phyloP scores from a whole-genome alignment of 2,888 invertebrate species.

The Tethea ocularis region DNA sequence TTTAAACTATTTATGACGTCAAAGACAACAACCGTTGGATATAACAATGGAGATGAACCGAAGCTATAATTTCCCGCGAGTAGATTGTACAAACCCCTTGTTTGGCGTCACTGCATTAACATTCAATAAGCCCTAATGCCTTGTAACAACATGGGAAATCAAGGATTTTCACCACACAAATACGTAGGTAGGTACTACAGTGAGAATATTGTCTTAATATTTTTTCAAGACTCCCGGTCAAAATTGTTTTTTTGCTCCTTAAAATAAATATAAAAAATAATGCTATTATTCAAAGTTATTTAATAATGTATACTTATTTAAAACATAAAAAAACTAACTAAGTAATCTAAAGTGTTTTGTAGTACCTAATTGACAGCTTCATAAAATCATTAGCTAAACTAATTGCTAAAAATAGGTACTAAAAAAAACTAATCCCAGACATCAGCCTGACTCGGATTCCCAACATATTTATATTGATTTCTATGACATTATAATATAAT shows the following conservation, averaged over 20 bases:
- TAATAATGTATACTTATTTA: not conserved
- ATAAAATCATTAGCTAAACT: not conserved
- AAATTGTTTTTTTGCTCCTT: too few species aligned
- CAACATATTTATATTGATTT: conserved; percentile 11
- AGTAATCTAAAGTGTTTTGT: not conserved
- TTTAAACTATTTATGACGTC: not conserved
- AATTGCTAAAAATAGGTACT: not conserved
- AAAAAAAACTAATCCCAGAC: not conserved
- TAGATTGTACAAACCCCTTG: conserved; percentile 35
- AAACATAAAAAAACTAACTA: not conserved
- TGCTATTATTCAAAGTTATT: not conserved
- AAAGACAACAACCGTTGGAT: conserved; percentile 12
- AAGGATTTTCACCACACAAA: conserved; percentile 19
- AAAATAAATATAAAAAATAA: not conserved
- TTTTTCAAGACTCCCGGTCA: not conserved
- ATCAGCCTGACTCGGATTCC: not conserved
- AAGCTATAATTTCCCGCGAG: conserved; percentile 26
- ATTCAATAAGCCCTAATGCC: conserved; percentile 64
- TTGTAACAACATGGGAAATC: conserved; percentile 42
- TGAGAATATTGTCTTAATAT: not conserved
- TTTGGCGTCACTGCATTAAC: conserved; percentile 49
- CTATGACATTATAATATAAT: conserved; percentile 24
- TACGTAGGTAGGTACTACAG: too few species aligned
- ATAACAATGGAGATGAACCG: conserved; percentile 28
- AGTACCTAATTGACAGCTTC: not conserved